Conservation (phyloP, 2,113 vertebrate species). For the Panthera uncia region DNA sequence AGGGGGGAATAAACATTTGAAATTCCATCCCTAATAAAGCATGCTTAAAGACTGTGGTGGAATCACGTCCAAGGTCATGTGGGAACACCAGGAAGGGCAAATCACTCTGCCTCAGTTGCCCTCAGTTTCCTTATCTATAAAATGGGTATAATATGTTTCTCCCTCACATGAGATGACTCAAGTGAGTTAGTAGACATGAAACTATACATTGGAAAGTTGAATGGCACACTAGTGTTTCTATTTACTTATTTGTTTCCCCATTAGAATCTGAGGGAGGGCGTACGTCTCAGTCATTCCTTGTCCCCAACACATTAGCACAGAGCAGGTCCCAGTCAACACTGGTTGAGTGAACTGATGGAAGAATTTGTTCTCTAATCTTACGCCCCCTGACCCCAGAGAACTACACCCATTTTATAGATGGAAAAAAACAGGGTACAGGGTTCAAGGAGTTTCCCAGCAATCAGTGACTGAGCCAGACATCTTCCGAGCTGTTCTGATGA, state of each 20-base stretch:
- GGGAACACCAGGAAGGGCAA: not conserved
- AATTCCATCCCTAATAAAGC: not conserved
- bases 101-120: not conserved
- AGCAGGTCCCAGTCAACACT: not conserved
- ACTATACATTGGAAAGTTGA: not conserved
- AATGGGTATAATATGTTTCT: not conserved
- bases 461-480: not conserved
- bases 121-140: slow-evolving; percentile 23
- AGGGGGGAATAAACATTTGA: not conserved
- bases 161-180: not conserved
- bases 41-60: not conserved
- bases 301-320: not conserved
- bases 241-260: not conserved
- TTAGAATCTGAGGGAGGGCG: not conserved
- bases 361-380: not conserved
- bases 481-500: not conserved
- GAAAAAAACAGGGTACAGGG: not conserved
- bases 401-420: not conserved
- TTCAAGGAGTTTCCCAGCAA: not conserved
- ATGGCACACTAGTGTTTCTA: not conserved
- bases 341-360: not conserved
- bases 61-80: not conserved
- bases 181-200: not conserved
- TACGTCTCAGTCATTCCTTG: not conserved
- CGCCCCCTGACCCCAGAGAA: not conserved